These are phyloP conservation scores for Boleophthalmus pectinirostris DNA, from an alignment of 2,113 vertebrate species.

Conservation along the genomic window DNA sequence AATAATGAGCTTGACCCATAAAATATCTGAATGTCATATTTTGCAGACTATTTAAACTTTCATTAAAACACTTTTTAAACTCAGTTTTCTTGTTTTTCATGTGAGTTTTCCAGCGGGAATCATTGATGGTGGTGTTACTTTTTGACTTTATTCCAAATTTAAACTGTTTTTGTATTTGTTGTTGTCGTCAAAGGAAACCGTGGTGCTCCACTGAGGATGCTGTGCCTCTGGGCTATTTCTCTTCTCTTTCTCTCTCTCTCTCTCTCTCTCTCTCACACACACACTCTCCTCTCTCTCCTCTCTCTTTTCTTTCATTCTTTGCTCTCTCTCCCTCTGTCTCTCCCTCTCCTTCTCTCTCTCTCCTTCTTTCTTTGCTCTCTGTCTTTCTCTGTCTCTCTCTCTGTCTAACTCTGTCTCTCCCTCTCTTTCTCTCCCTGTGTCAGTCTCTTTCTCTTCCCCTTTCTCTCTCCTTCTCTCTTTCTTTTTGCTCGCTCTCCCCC, in stretches of 20 bases:
- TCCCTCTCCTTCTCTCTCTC: too few species aligned
- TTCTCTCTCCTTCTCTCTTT: too few species aligned
- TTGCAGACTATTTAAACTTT: not conserved
- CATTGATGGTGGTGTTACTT: not conserved
- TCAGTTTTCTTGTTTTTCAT: not conserved
- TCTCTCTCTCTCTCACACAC: too few species aligned
- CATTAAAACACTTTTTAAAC: not conserved
- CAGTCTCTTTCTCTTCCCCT: too few species aligned
- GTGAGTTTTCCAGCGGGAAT: not conserved
- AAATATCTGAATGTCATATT: not conserved
- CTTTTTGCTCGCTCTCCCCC: too few species aligned
- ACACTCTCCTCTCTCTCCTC: too few species aligned
- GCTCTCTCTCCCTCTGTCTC: too few species aligned
- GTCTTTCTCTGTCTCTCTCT: too few species aligned
- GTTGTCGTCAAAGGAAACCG: not conserved
- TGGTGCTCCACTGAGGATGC: conserved; percentile 11
- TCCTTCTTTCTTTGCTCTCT: too few species aligned
- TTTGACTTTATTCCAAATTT: not conserved
- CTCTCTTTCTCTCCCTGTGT: too few species aligned
- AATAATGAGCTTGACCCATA: not conserved
- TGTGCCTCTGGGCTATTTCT: conserved; percentile 14
- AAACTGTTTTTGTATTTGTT: not conserved
- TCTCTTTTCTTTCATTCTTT: too few species aligned
- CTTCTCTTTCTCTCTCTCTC: conserved; percentile 18
- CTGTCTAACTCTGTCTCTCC: too few species aligned